Base-by-base conservation (phyloP, 2,113 vertebrate species). In the Toxotes chatareus region DNA sequence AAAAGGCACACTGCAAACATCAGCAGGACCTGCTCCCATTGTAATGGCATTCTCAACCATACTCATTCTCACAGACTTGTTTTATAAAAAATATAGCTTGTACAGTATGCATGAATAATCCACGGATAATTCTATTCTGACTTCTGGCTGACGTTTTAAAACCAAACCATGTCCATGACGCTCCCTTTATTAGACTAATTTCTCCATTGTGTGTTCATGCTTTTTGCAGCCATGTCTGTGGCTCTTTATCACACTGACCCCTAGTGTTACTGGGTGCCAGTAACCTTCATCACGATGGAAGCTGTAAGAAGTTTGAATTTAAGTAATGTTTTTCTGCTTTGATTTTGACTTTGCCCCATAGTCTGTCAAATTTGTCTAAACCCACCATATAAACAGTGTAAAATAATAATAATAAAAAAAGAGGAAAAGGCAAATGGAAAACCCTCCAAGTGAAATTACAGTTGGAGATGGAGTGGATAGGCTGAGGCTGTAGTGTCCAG, bases 211-310 rank as follows among this genome's bases (percentile, higher is more conserved):
- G 34, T 51, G 19, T 21, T 68, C 53, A 4, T 66, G 78, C 53
- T 57, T 72, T 27, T 64, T 63, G 55, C 34, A 13, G 57, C 42
- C 42, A 57, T 76, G 69, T 73, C 61, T 40, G 44, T 44, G 47
- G 44, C 47, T 56, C 53, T 70, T 80, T 68, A 16, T 55, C 46
- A 69, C 36, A 57, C 69, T 27, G 32, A 79, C 67, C 61, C 27
- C 57, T 63, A 19, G 66, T 78, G 57, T 59, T 38, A 56, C 36
- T n/a, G 19, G 61, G 53, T 42, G 70, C 76, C 62, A 56, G 46
- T 82, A 47, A 66, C 71, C 49, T 81, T 40, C 13, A 34, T 73
- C 68, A 32, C 68, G 57, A 56, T 40, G 23, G 34, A 64, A 42
- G 21, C 21, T 36, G 17, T 51, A 46, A 19, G 1, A 49, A 63